phyloP scores from a whole-genome alignment of 2,797 vertebrate genomes.

The Echiichthys vipera region DNA sequence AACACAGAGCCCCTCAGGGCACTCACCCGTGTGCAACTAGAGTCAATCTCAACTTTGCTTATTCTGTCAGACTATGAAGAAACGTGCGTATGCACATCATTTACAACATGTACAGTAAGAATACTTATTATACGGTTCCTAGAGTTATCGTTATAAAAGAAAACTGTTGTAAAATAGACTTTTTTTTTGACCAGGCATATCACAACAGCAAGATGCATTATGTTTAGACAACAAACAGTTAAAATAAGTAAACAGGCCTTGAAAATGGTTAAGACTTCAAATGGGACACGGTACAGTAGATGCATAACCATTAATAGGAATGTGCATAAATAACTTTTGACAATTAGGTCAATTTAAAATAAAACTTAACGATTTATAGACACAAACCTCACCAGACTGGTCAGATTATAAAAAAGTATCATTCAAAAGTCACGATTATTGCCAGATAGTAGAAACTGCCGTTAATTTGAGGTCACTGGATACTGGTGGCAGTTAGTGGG shows the following conservation, averaged over 20 bases:
- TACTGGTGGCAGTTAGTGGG: conserved; percentile 47
- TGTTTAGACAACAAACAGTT: conserved; percentile 44
- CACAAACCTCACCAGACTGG: conserved; percentile 21
- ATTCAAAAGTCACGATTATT: conserved; percentile 72
- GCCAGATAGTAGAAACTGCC: conserved; percentile 51
- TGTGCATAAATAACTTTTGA: conserved; percentile 68
- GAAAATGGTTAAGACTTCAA: conserved; percentile 61
- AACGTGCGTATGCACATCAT: conserved; percentile 56
- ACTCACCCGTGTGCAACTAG: conserved; percentile 50
- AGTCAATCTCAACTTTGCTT: conserved; percentile 29
- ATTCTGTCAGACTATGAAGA: conserved; percentile 37
- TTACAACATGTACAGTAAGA: conserved; percentile 67
- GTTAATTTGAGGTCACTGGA: conserved; percentile 55
- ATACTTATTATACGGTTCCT: conserved; percentile 42
- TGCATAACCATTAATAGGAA: conserved; percentile 75
- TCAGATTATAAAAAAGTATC: conserved; percentile 28
- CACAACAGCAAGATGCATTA: conserved; percentile 57
- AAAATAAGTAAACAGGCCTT: conserved; percentile 53
- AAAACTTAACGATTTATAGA: conserved; percentile 22
- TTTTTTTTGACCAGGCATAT: conserved; percentile 50
- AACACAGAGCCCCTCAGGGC: conserved; percentile 44
- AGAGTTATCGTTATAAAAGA: conserved; percentile 51
- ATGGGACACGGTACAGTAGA: conserved; percentile 49
- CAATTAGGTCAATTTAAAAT: conserved; percentile 33
- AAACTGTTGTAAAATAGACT: conserved; percentile 62